Base-by-base conservation (phyloP, 2,797 vertebrate genomes). In the Sus cebifrons region DNA sequence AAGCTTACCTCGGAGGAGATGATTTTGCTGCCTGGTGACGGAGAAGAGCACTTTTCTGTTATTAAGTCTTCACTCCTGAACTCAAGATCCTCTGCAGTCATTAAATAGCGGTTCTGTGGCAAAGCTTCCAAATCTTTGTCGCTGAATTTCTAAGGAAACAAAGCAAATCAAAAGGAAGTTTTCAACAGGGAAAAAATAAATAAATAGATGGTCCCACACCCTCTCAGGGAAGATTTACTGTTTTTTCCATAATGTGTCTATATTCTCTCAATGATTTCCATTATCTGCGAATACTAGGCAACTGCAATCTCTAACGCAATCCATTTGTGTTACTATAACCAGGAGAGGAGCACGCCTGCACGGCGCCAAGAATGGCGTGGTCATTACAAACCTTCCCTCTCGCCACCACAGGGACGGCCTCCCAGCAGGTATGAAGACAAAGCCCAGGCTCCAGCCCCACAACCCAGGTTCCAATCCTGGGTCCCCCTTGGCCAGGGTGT, bases 81-180 rank as follows among this genome's bases (percentile, higher is more conserved):
- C 97, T 99, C 99, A 25, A 98, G 98, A 86, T 99, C 99, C 96
- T 99, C 99, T 78, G 99, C 99, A 71, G 98, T 98, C 98, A 98
- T 98, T 97, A 99, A 98, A 93, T 99, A 98, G 94, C 98, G 98
- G 96, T 99, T 99, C 56, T 99, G 99, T 95, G 99, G 99, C 97
- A 99, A 98, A 96, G 99, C 98, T 97, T 99, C 99, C 32, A 98
- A 97, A 78, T 99, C 99, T 94, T 99, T 99, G 98, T 99, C 99
- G 97, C 98, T 99, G 96, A 99, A 99, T 97, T 98, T 99, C 99
- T 99, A 97, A 93, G 54, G 81, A 98, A 98, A 96, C 36, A 71
- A 97, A 98, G 94, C 65, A 96, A 86, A 11, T 40, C 36, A 68
- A 29, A 75, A 44, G 32, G 12, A 95, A 77, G 74, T 92, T 90